Percentiles rank a stretch among this genome's conserved stretches.
These are phyloP conservation scores for Scatophagus argus DNA, from an alignment of 2,113 vertebrate genomes.

Conservation along the genomic window DNA sequence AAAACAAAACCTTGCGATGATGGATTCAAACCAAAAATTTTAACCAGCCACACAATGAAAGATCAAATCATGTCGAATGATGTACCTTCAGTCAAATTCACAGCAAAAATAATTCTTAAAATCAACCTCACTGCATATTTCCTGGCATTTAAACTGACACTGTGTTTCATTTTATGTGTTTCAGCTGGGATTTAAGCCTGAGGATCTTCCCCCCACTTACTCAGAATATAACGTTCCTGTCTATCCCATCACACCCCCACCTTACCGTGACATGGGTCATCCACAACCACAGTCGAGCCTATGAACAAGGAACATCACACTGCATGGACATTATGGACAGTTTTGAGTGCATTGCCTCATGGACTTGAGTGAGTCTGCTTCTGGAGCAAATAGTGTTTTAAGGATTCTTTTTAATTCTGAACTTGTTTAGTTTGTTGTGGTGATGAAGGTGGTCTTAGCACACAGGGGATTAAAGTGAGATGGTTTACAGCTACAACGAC, in stretches of 20 bases:
- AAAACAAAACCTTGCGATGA: neutral
- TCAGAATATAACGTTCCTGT: slow-evolving; percentile 48
- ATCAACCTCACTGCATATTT: neutral
- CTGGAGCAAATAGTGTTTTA: slow-evolving; percentile 12
- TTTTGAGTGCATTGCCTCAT: slow-evolving; percentile 23
- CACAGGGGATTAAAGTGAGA: neutral
- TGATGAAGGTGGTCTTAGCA: neutral
- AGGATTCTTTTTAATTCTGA: slow-evolving; percentile 16
- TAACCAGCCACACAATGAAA: neutral
- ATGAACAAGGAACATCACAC: too few relatives aligned
- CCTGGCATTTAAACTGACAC: neutral
- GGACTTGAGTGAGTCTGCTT: slow-evolving; percentile 1
- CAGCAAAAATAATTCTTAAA: neutral
- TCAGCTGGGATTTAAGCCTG: slow-evolving; percentile 70
- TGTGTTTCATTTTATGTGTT: slow-evolving; percentile 35
- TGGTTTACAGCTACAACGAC: neutral
- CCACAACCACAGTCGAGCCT: slow-evolving; percentile 14
- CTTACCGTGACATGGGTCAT: slow-evolving; percentile 22
- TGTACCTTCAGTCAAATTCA: neutral
- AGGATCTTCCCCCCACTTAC: slow-evolving; percentile 72
- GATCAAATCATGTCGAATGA: neutral
- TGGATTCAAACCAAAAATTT: neutral
- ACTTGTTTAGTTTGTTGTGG: neutral
- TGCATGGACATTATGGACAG: too few relatives aligned
- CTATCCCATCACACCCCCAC: slow-evolving; percentile 9